Evolutionary conservation across 2,113 vertebrate species (phyloP).

Genomic region (Poecile atricapillus): DNA sequence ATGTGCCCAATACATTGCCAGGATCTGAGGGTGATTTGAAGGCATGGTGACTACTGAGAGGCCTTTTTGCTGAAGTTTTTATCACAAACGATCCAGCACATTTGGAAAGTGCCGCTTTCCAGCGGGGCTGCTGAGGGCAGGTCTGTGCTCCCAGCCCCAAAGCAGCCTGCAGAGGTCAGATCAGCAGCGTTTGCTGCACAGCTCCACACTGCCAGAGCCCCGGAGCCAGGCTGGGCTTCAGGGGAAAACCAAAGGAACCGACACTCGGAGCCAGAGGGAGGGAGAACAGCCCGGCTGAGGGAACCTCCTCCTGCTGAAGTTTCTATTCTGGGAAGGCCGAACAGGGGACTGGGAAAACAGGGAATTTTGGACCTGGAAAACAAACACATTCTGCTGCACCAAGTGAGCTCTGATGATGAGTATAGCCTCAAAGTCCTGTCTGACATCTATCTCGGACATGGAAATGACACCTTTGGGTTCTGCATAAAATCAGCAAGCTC

Average conservation of each 20-base stretch:
- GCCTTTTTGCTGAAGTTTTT: neutral
- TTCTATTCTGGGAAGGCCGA: neutral
- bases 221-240: neutral
- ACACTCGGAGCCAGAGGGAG: neutral
- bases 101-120: accelerated
- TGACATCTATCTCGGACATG: neutral
- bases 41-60: neutral
- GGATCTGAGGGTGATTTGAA: neutral
- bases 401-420: neutral
- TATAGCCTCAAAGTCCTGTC: neutral
- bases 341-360: neutral
- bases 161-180: neutral
- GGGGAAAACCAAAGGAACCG: neutral
- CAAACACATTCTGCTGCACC: neutral
- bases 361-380: neutral
- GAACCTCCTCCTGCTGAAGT: neutral
- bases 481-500: neutral
- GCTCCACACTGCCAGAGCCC: neutral
- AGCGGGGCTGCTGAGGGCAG: neutral
- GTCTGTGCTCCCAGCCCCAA: neutral
- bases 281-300: neutral
- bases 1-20: neutral
- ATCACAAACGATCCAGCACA: neutral
- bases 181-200: neutral
- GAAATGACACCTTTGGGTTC: neutral